A percentile compares a stretch with the other conserved stretches of the same genome.
These are phyloP conservation scores for Pelobates fuscus DNA, from an alignment of 2,113 vertebrate species.

Conservation along the genomic window DNA sequence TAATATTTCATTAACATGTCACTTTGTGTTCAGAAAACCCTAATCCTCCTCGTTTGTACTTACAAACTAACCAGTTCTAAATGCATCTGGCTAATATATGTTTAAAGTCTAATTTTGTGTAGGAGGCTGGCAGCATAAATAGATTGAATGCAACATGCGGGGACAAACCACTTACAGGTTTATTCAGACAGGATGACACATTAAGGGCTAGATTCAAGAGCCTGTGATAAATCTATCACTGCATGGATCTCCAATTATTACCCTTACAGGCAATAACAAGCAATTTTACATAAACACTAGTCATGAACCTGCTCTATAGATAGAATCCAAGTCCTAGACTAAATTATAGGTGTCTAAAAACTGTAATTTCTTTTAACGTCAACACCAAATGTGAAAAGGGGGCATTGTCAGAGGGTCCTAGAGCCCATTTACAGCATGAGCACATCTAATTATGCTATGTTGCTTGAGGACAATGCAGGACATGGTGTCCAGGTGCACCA, in stretches of 20 bases:
- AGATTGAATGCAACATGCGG: conserved; percentile 12
- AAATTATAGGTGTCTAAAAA: too few relatives aligned
- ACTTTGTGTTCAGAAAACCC: conserved; percentile 24
- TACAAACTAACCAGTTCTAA: conserved; percentile 2
- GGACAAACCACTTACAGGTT: conserved; percentile 13
- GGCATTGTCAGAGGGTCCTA: too few relatives aligned
- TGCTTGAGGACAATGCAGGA: too few relatives aligned
- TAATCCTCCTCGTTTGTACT: conserved; percentile 16
- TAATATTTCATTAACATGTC: conserved; percentile 38
- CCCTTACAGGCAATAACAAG: neutral
- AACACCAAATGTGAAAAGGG: too few relatives aligned
- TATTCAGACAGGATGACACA: conserved; percentile 13
- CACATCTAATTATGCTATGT: too few relatives aligned
- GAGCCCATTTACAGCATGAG: too few relatives aligned
- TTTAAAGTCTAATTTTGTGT: conserved; percentile 16
- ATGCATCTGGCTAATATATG: conserved; percentile 25
- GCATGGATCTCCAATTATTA: neutral
- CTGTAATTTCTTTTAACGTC: too few relatives aligned
- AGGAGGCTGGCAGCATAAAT: conserved; percentile 17
- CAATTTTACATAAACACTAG: neutral
- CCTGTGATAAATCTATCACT: neutral
- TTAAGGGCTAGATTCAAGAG: neutral
- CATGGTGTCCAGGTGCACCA: too few relatives aligned
- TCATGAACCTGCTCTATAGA: too few relatives aligned
- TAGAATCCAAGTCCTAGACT: too few relatives aligned